Evolutionary conservation across 2,888 invertebrate species (phyloP).

Genomic region (Hirudinaria manillensis): DNA sequence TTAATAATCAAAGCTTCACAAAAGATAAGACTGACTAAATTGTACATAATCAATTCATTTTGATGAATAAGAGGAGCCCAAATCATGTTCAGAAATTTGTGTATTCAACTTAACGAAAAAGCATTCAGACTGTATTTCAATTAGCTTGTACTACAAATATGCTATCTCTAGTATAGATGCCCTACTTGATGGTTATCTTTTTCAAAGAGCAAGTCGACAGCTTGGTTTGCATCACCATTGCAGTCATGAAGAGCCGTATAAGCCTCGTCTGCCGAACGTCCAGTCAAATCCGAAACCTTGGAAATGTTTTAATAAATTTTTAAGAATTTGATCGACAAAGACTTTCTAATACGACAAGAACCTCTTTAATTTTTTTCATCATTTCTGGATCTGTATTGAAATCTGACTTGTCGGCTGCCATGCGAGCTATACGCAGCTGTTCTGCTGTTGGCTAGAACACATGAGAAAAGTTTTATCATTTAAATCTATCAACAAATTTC

Average conservation of each 20-base stretch:
- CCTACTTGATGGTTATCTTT: constrained; percentile 26
- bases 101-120: no score
- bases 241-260: constrained; percentile 86
- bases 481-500: background rate
- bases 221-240: constrained; percentile 78
- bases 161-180: no score
- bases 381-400: constrained; percentile 63
- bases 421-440: constrained; percentile 35
- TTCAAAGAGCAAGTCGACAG: constrained; percentile 74
- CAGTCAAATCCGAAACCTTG: constrained; percentile 78
- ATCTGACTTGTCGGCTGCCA: constrained; percentile 46
- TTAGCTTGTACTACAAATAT: no score
- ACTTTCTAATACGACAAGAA: background rate
- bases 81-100: no score
- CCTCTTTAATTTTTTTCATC: constrained; percentile 62
- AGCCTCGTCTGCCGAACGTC: constrained; percentile 81
- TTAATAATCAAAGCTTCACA: no score
- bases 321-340: background rate
- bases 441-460: constrained; percentile 36
- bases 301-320: constrained; percentile 5
- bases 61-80: no score
- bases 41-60: no score
- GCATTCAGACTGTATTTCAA: no score
- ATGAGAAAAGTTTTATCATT: no score
- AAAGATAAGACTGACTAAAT: no score